phyloP scores from a whole-genome alignment of 35 echinoderm and acorn worm species.

The Diadema setosum region DNA sequence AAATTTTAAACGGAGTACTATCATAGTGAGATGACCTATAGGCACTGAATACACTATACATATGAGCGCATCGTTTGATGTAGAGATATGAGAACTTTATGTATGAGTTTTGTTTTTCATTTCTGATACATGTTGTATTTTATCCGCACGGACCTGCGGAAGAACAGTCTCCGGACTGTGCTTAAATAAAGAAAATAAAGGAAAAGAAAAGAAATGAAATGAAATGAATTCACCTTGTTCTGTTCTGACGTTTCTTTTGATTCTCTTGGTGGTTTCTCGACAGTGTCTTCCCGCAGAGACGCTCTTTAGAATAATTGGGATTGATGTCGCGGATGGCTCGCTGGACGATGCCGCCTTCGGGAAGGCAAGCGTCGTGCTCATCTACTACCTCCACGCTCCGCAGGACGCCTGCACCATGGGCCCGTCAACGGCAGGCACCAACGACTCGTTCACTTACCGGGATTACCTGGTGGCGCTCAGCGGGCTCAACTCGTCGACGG shows the following conservation, averaged over 20 bases:
- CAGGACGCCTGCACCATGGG: not conserved
- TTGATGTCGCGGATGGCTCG: not conserved
- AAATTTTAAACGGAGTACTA: no score
- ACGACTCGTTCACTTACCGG: not conserved
- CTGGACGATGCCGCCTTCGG: not conserved
- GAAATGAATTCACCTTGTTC: no score
- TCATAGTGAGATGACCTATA: no score
- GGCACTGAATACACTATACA: no score
- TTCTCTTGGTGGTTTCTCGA: not conserved
- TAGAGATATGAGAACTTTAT: no score
- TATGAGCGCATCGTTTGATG: no score
- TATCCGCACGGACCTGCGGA: no score
- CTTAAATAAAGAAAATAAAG: no score
- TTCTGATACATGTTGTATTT: no score
- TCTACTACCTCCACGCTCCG: constrained; percentile 1
- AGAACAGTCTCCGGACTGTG: no score
- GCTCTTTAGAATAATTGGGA: not conserved
- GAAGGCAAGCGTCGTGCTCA: not conserved
- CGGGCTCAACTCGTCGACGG: not conserved
- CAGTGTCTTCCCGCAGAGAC: constrained; percentile 1
- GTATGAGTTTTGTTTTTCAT: no score
- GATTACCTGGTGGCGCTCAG: not conserved
- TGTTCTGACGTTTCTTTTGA: not conserved
- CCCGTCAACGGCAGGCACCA: not conserved
- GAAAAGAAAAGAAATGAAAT: no score